Conservation (phyloP, 2,888 invertebrate species). For the Himalopsyche japonica region DNA sequence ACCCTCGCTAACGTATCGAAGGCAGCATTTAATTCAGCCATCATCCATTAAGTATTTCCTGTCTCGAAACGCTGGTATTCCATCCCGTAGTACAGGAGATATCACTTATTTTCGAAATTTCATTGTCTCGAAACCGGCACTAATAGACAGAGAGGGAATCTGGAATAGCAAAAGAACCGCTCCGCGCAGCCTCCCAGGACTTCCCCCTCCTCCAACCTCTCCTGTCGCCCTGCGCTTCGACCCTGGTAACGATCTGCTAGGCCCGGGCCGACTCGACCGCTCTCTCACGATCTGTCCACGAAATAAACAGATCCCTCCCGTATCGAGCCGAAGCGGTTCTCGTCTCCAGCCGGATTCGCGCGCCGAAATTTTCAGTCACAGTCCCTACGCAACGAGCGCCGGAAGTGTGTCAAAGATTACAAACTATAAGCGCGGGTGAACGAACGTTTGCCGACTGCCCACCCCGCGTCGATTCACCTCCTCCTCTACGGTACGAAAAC, state of each 20-base stretch:
- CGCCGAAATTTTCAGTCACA: slow-evolving; percentile 28
- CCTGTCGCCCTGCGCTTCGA: slow-evolving; percentile 47
- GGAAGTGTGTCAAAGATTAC: slow-evolving; percentile 29
- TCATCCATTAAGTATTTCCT: background rate
- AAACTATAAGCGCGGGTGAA: background rate
- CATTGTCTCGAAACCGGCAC: slow-evolving; percentile 41
- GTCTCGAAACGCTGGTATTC: background rate
- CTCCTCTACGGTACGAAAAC: background rate
- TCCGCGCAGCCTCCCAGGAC: slow-evolving; percentile 49
- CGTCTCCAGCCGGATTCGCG: slow-evolving; percentile 22
- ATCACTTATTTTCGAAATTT: background rate
- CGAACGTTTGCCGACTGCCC: background rate
- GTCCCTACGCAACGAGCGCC: slow-evolving; percentile 23
- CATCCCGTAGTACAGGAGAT: background rate
- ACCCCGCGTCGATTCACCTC: background rate
- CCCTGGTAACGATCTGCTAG: slow-evolving; percentile 54
- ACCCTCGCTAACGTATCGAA: background rate
- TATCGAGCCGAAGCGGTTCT: slow-evolving; percentile 23
- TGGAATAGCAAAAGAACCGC: slow-evolving; percentile 8
- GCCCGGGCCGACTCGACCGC: slow-evolving; percentile 3
- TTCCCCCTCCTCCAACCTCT: slow-evolving; percentile 45
- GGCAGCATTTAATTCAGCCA: background rate
- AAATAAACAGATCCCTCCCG: slow-evolving; percentile 2
- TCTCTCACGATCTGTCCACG: slow-evolving; percentile 4
- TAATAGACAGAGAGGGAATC: background rate